Evolutionary conservation across 2,113 vertebrate species (phyloP), one percentile per base, ranked within the genome.

Genomic region (Hassar affinis): DNA sequence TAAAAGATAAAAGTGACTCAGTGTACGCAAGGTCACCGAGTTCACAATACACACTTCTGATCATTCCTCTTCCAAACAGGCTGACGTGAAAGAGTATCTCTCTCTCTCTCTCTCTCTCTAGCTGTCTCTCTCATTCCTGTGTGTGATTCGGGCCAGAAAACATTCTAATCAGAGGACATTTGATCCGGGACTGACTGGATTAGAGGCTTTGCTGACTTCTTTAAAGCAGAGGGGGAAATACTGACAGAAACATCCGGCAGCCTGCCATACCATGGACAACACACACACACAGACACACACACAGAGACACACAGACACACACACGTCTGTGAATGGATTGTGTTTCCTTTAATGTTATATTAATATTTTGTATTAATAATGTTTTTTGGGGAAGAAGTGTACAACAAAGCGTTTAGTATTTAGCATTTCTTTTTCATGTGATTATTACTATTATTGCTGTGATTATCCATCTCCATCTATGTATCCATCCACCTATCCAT

Each of bases 191-290:
- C 51, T 62, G 78, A 74, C 54, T 45, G 79, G 79, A 81, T 85
- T 85, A 85, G 69, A 80, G 78, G 84, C 84, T 76, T 85, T 81
- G 45, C 78, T 64, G 84, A 81, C 78, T 85, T 61, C 81, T 83
- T 85, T 79, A 79, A 79, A 80, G 51, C 64, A 45, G 79, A 66
- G 22, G 35, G 83, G 74, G 64, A 85, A 85, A 80, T 85, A 85
- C 54, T 52, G 76, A 64, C 54, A 54, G 76, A 74, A 76, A 69
- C 62, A 71, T 62, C 83, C 76, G n/a, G 62, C 62, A 30, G 27
- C 51, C 74, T 54, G 74, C 49, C 51, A 77, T 56, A 77, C 74
- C 72, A 75, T 75, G 45, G 2, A 49, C 25, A 74, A 51, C 38
- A n/a, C 69, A 49, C 45, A 49, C 68, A 45, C 68, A 18, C 45